Conservation (phyloP, 2,888 invertebrate species). For the Coenonympha arcania region DNA sequence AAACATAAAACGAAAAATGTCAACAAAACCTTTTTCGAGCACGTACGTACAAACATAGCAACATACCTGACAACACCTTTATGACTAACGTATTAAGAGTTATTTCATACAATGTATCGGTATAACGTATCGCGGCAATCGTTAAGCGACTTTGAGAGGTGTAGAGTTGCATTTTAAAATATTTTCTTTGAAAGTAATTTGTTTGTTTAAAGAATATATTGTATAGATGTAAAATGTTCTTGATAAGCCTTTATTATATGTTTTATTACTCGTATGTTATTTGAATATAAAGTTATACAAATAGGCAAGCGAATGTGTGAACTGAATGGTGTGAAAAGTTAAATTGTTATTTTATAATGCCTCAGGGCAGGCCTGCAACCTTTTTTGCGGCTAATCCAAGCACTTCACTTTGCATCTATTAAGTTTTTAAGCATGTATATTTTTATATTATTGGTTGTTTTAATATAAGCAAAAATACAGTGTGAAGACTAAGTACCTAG, state of each 20-base stretch:
- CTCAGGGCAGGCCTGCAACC: too few species aligned
- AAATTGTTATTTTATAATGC: not conserved
- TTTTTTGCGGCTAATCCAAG: too few species aligned
- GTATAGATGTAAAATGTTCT: slow-evolving; percentile 5
- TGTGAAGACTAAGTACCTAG: too few species aligned
- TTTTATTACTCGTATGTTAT: not conserved
- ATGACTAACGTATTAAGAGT: not conserved
- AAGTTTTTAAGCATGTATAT: too few species aligned
- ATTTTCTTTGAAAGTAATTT: slow-evolving; percentile 48
- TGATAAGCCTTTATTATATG: slow-evolving; percentile 13
- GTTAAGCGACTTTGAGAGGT: slow-evolving; percentile 19
- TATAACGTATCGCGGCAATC: slow-evolving; percentile 1
- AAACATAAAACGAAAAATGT: slow-evolving; percentile 53
- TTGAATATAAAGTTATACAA: not conserved
- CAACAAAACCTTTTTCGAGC: slow-evolving; percentile 41
- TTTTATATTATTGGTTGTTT: too few species aligned
- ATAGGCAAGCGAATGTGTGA: not conserved
- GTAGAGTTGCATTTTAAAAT: slow-evolving; percentile 36
- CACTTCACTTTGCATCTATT: too few species aligned
- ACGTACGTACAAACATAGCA: slow-evolving; percentile 20
- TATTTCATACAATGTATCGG: not conserved
- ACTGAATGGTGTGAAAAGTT: not conserved
- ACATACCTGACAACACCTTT: not conserved
- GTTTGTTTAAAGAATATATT: slow-evolving; percentile 34
- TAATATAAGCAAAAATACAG: too few species aligned